These are phyloP conservation scores for Dusona sp. DNA, from an alignment of 2,888 invertebrate species.

Conservation along the genomic window DNA sequence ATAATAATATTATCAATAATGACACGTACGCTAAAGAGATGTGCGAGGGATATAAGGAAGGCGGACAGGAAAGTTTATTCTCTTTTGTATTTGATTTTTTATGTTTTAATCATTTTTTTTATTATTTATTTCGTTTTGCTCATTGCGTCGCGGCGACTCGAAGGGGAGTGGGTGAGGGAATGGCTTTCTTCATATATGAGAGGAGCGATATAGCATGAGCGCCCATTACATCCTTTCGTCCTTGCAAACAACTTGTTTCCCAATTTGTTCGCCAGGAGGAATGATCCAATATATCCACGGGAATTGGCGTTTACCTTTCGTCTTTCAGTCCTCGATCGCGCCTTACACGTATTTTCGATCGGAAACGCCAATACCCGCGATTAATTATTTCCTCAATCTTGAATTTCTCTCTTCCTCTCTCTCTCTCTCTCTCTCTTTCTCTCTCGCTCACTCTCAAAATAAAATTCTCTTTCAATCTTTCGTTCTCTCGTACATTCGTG, in stretches of 20 bases:
- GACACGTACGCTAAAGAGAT: conserved; percentile 73
- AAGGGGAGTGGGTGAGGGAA: conserved; percentile 20
- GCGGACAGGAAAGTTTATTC: conserved; percentile 11
- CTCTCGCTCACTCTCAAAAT: conserved; percentile 69
- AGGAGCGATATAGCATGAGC: conserved; percentile 61
- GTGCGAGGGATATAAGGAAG: conserved; percentile 57
- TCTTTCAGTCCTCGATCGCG: not conserved
- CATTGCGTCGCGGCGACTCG: conserved; percentile 6
- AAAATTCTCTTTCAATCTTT: conserved; percentile 69
- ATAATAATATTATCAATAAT: conserved; percentile 71
- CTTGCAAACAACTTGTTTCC: conserved; percentile 75
- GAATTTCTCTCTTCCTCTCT: conserved; percentile 62
- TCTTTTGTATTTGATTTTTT: not conserved
- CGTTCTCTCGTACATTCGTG: conserved; percentile 73
- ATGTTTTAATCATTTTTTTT: not conserved
- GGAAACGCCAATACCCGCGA: conserved; percentile 30
- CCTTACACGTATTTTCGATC: conserved; percentile 5
- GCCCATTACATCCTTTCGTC: conserved; percentile 72
- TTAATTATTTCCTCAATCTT: not conserved
- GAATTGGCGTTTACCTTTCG: conserved; percentile 29
- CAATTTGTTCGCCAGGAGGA: conserved; percentile 79
- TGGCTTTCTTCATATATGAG: conserved; percentile 52
- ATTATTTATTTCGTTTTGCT: conserved; percentile 18
- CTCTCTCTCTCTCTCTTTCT: conserved; percentile 68
- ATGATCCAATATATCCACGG: conserved; percentile 51